Evolutionary conservation across 35 echinoderm and acorn worm genomes (phyloP), one percentile per base, ranked within the genome.

Genomic region (Eucidaris tribuloides): DNA sequence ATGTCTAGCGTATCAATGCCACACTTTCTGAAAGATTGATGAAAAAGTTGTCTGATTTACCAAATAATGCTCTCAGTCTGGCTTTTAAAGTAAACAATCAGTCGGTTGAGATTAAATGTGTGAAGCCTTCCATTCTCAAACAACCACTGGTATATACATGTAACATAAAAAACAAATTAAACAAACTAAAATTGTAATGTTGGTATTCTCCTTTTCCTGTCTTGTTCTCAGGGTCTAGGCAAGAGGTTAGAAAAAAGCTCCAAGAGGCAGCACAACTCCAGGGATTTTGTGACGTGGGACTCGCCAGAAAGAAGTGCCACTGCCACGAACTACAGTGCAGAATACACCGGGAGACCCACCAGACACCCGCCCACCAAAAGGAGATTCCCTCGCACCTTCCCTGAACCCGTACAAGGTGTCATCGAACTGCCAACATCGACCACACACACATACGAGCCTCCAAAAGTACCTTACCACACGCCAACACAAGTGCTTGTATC

Each of bases 401-500:
- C 40, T 1, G 94, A 97, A 79, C 80, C 81, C 5, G 60, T 76
- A 79, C 58, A 89, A 37, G 94, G 94, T 4, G 2, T 34, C 13
- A 70, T 59, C 24, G 85, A 92, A 37, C 77, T 91, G 17, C 80
- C 87, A 18, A 93, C 94, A 9, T 83, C 90, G 23, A 97, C 94
- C 29, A 93, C 90, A 34, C 86, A 97, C 28, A 88, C 86, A 58
- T 93, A 72, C 48, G 14, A 77, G 15, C 46, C 94, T 0, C 90
- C 94, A 1, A 87, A 90, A 49, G 90, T 97, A 41, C 94, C 94
- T 0, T 87, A 89, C 46, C 64, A 61, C 62, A 97, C 94, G 15
- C 60, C 81, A 68, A 97, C 94, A 34, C 94, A 97, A 24, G 79
- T 86, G 45, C 82, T 97, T 3, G 94, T 92, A 6, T 97, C 94